Conservation (phyloP, 1,140 invertebrate species). For the Apis laboriosa region DNA sequence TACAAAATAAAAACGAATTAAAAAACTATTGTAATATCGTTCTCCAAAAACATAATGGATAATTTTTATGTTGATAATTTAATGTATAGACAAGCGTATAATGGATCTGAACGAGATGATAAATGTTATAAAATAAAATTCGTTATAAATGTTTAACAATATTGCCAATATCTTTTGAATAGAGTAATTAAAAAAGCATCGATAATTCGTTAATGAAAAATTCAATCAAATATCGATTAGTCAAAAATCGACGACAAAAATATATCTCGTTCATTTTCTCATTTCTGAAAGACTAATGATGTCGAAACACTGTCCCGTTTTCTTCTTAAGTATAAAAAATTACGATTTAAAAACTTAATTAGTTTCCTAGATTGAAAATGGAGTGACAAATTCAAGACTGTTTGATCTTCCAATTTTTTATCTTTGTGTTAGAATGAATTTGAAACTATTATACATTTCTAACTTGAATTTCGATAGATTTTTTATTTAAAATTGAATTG, state of each 20-base stretch:
- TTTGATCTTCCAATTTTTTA: neutral
- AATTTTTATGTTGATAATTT: neutral
- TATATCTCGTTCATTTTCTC: neutral
- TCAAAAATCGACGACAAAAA: neutral
- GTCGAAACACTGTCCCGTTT: neutral
- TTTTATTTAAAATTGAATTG: too few relatives aligned
- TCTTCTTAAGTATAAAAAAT: too few relatives aligned
- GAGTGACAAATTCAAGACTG: neutral
- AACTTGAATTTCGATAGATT: too few relatives aligned
- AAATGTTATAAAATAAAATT: slow-evolving; percentile 1
- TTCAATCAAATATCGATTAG: neutral
- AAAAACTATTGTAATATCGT: too few relatives aligned
- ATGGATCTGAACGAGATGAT: neutral
- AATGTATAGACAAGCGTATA: neutral
- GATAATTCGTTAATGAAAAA: slow-evolving; percentile 1
- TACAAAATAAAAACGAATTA: too few relatives aligned
- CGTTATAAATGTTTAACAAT: neutral
- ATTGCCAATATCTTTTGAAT: neutral
- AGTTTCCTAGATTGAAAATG: neutral
- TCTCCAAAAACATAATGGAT: too few relatives aligned
- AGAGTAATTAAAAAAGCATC: slow-evolving; percentile 4
- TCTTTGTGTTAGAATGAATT: neutral
- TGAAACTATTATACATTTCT: neutral
- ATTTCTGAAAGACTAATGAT: slow-evolving; percentile 14
- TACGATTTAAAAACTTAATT: neutral